A percentile compares a stretch with the other conserved stretches of the same genome.
phyloP scores from a whole-genome alignment of 2,797 vertebrate species.

The Hoplostethus atlanticus region DNA sequence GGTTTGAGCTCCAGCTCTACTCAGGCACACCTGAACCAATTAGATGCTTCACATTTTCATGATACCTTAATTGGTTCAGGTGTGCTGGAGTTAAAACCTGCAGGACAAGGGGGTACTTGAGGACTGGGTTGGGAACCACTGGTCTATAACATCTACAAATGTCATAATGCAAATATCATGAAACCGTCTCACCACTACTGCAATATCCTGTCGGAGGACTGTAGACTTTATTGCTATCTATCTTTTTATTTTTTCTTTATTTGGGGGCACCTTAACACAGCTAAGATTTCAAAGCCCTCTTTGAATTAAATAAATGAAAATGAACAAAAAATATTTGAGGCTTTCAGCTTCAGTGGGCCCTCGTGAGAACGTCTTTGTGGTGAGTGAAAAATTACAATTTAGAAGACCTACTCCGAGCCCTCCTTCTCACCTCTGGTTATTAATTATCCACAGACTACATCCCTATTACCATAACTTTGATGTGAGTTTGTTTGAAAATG shows the following conservation, averaged over 20 bases:
- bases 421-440: not conserved
- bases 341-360: not conserved
- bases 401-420: not conserved
- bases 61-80: too few species aligned
- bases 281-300: not conserved
- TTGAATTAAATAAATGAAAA: not conserved
- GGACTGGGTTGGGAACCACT: too few species aligned
- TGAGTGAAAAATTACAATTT: not conserved
- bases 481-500: not conserved
- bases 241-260: not conserved
- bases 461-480: conserved; percentile 2
- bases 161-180: not conserved
- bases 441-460: not conserved
- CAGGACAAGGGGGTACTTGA: too few species aligned
- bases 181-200: not conserved
- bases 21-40: too few species aligned
- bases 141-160: not conserved
- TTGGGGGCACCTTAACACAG: not conserved
- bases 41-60: too few species aligned
- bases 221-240: not conserved
- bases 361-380: not conserved
- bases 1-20: too few species aligned
- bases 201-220: not conserved
- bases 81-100: too few species aligned
- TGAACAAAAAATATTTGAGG: not conserved